Conservation (phyloP, 2,797 vertebrate genomes). For the Helostoma temminkii region DNA sequence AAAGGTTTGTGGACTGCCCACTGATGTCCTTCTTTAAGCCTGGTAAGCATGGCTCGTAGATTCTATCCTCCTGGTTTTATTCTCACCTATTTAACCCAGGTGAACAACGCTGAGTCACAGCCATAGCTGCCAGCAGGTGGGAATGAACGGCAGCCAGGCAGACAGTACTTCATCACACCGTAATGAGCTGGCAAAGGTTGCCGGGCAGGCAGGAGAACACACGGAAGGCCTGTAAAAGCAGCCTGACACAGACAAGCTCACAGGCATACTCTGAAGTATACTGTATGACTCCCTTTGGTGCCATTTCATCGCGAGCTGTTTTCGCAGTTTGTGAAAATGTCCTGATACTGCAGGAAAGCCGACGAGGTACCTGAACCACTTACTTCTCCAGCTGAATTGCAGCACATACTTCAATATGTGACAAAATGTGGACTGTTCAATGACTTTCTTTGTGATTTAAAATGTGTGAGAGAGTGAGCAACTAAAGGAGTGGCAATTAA, state of each 20-base stretch:
- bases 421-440: background rate
- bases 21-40: background rate
- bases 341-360: constrained; percentile 47
- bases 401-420: constrained; percentile 12
- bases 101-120: constrained; percentile 62
- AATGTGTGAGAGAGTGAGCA: background rate
- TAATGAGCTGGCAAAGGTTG: constrained; percentile 78
- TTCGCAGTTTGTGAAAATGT: constrained; percentile 67
- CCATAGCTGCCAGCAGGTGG: constrained; percentile 59
- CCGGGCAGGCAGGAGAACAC: constrained; percentile 75
- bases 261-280: constrained; percentile 67
- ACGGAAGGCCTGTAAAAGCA: constrained; percentile 77
- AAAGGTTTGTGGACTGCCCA: background rate
- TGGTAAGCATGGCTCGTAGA: constrained; percentile 10
- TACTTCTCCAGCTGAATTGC: constrained; percentile 1
- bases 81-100: constrained; percentile 48
- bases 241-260: constrained; percentile 60
- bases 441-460: background rate
- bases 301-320: constrained; percentile 74
- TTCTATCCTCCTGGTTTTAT: constrained; percentile 22
- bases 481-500: background rate
- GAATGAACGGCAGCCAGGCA: constrained; percentile 49
- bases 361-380: constrained; percentile 14
- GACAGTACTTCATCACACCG: constrained; percentile 74
- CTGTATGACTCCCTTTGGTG: constrained; percentile 65